phyloP scores from a whole-genome alignment of 2,797 vertebrate genomes.

The Delichon dasypus region DNA sequence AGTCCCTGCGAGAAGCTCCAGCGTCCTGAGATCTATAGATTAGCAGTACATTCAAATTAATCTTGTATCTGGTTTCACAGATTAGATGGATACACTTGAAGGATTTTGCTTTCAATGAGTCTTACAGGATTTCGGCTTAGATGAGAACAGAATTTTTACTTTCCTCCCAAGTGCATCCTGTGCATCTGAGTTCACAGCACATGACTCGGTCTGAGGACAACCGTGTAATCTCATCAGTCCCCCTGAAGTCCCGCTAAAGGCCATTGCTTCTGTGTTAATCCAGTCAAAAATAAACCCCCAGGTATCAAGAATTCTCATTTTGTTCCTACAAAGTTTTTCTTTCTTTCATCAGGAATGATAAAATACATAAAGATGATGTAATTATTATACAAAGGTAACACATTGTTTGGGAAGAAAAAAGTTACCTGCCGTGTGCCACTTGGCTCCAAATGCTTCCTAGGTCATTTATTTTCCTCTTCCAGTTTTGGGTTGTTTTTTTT shows the following conservation, averaged over 20 bases:
- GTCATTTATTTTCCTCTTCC: not conserved
- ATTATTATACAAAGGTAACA: not conserved
- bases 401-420: not conserved
- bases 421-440: accelerated
- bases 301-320: not conserved
- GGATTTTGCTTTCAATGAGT: slow-evolving; percentile 48
- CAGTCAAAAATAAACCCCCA: not conserved
- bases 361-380: not conserved
- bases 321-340: not conserved
- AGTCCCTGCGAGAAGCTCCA: not conserved
- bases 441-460: not conserved
- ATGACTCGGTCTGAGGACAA: not conserved
- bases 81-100: slow-evolving; percentile 63
- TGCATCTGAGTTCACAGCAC: not conserved
- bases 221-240: not conserved
- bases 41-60: slow-evolving; percentile 62
- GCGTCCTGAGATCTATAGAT: slow-evolving; percentile 51
- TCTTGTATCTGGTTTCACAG: slow-evolving; percentile 51
- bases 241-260: not conserved
- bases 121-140: slow-evolving; percentile 58
- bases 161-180: not conserved
- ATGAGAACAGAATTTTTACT: slow-evolving; percentile 54
- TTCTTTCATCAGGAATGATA: not conserved
- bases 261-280: not conserved
- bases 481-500: not conserved